phyloP scores from a whole-genome alignment of 2,113 vertebrate genomes.

The Toxotes chatareus region DNA sequence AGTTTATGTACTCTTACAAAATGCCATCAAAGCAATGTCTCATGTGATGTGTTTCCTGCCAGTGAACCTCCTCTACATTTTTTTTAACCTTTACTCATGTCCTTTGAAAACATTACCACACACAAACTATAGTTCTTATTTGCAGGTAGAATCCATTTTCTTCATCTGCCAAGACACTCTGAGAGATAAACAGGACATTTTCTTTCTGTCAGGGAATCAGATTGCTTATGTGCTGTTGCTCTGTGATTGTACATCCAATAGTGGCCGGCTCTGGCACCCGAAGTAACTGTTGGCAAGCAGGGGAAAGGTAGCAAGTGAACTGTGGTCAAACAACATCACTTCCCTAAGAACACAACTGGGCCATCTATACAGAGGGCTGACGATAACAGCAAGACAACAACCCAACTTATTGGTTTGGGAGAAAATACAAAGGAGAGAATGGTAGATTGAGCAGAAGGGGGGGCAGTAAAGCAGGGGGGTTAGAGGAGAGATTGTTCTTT shows the following conservation, averaged over 20 bases:
- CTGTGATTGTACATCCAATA: slow-evolving; percentile 73
- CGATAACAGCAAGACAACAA: slow-evolving; percentile 67
- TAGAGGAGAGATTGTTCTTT: slow-evolving; percentile 58
- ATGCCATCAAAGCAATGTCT: slow-evolving; percentile 8
- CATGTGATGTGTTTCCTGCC: slow-evolving; percentile 41
- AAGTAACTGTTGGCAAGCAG: slow-evolving; percentile 53
- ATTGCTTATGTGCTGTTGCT: slow-evolving; percentile 67
- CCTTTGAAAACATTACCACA: slow-evolving; percentile 22
- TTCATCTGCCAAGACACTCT: slow-evolving; percentile 62
- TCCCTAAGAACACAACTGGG: slow-evolving; percentile 70
- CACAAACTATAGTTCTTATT: slow-evolving; percentile 54
- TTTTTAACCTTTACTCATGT: neutral
- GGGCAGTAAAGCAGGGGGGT: neutral
- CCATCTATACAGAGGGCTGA: slow-evolving; percentile 60
- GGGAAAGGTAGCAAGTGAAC: slow-evolving; percentile 63
- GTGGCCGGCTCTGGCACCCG: slow-evolving; percentile 51
- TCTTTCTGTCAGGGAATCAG: slow-evolving; percentile 53
- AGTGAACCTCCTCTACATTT: slow-evolving; percentile 18
- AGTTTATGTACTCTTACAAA: neutral
- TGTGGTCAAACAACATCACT: slow-evolving; percentile 76
- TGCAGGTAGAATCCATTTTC: slow-evolving; percentile 64
- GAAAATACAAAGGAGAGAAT: slow-evolving; percentile 67
- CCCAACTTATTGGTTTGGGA: slow-evolving; percentile 68
- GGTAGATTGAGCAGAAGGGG: slow-evolving; percentile 54
- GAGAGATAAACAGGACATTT: slow-evolving; percentile 62